Base-by-base conservation (phyloP, 2,113 vertebrate species). In the Damaliscus lunatus region DNA sequence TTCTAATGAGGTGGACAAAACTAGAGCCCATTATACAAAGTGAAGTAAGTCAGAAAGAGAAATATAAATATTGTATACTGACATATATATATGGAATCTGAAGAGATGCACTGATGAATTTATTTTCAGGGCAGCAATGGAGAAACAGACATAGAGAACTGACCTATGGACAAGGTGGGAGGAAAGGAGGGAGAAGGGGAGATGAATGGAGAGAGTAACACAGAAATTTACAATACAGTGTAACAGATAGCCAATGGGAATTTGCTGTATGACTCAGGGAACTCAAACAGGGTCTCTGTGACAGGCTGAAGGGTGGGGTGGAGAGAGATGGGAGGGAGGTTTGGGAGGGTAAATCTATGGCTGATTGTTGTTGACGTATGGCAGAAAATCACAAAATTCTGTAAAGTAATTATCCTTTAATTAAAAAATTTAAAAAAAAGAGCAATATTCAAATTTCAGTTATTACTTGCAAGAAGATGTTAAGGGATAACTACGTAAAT, bases 401-500 rank as follows among this genome's bases (percentile, higher is more conserved):
- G 17, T 23, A 71, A 71, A 71, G n/a, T 19, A 71, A 71, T 40
- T 23, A 40, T 71, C n/a, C 67, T 71, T 71, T 21, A 71, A 40
- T 71, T 84, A 67, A 71, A 71, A 71, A 40, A 11, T 10, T 57
- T 9, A 0, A 3, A 85, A 82, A 50, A 92, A 93, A 80, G 36
- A 81, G 40, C 33, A 91, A 53, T 17, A 59, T 31, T 29, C 3
- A 1, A 95, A 57, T 92, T 97, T 93, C 82, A 57, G 33, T 71
- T 90, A 82, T 48, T 77, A 84, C 84, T 93, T 92, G 88, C 9
- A 96, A 94, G 33, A 77, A 88, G 84, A 64, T 14, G 1, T 94
- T 59, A 93, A 94, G 50, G 10, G 36, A 60, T 77, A 93, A 11
- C 29, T 29, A 92, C 6, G 14, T 92, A 98, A 97, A 94, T 90